These are phyloP conservation scores for Sphinx pinastri DNA, from an alignment of 2,888 invertebrate genomes.

Conservation along the genomic window DNA sequence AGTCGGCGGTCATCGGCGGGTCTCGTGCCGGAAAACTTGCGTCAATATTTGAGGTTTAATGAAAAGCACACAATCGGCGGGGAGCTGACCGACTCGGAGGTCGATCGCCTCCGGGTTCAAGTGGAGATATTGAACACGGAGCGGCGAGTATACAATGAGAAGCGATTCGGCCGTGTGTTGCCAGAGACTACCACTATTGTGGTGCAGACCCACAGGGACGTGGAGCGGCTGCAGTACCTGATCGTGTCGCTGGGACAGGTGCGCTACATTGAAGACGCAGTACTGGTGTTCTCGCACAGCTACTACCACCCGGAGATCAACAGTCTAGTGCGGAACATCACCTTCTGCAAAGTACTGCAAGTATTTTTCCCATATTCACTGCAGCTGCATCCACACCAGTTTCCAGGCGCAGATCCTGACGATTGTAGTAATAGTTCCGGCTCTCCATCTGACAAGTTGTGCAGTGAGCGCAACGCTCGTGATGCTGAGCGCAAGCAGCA, in stretches of 20 bases:
- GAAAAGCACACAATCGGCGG: slow-evolving; percentile 27
- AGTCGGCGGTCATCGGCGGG: neutral
- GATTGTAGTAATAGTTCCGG: slow-evolving; percentile 40
- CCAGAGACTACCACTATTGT: slow-evolving; percentile 43
- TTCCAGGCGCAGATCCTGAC: slow-evolving; percentile 49
- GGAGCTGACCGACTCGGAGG: slow-evolving; percentile 28
- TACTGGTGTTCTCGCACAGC: slow-evolving; percentile 62
- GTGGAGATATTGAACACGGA: slow-evolving; percentile 44
- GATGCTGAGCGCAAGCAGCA: slow-evolving; percentile 56
- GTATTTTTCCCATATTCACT: slow-evolving; percentile 59
- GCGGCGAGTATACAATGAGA: slow-evolving; percentile 41
- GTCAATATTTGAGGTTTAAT: slow-evolving; percentile 35
- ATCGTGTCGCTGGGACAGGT: slow-evolving; percentile 52
- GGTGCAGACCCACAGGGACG: slow-evolving; percentile 48
- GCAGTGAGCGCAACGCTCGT: slow-evolving; percentile 45
- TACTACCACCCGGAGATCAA: slow-evolving; percentile 50
- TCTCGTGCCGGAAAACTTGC: slow-evolving; percentile 33
- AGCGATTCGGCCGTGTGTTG: slow-evolving; percentile 38
- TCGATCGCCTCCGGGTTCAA: slow-evolving; percentile 32
- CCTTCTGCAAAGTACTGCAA: slow-evolving; percentile 60
- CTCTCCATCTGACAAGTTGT: slow-evolving; percentile 26
- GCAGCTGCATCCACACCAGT: slow-evolving; percentile 51
- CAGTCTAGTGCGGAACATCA: slow-evolving; percentile 46
- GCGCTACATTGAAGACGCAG: slow-evolving; percentile 41
- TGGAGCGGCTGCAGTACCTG: slow-evolving; percentile 49